phyloP scores from a whole-genome alignment of 2,888 invertebrate species.

The Caradrina clavipalpis region DNA sequence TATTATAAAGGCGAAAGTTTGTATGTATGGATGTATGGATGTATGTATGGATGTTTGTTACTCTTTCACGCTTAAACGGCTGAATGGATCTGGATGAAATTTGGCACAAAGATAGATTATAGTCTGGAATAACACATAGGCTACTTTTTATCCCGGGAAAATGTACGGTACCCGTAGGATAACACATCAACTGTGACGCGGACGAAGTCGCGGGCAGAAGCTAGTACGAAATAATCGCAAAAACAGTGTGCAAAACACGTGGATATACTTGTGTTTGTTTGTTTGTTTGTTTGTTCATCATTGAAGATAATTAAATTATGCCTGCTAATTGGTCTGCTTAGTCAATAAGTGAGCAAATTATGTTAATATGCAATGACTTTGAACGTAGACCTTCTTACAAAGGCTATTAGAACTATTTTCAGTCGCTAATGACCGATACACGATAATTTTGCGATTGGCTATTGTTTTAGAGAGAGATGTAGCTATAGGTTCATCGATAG shows the following conservation, averaged over 20 bases:
- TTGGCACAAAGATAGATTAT: too few species aligned
- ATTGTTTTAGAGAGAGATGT: background rate
- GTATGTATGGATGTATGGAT: too few species aligned
- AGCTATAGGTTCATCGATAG: too few species aligned
- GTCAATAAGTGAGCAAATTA: slow-evolving; percentile 20
- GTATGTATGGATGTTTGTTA: too few species aligned
- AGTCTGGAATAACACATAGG: too few species aligned
- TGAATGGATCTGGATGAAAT: too few species aligned
- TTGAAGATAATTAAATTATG: slow-evolving; percentile 15
- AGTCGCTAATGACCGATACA: background rate
- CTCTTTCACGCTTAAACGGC: too few species aligned
- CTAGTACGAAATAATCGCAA: background rate
- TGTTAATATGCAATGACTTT: slow-evolving; percentile 29
- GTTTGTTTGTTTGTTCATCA: slow-evolving; percentile 9
- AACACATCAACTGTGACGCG: too few species aligned
- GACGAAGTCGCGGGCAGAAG: too few species aligned
- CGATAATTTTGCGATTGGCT: background rate
- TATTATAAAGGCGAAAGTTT: too few species aligned
- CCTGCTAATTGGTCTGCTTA: slow-evolving; percentile 20
- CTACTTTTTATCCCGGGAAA: too few species aligned
- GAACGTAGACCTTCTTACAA: slow-evolving; percentile 7
- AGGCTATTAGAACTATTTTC: slow-evolving; percentile 10
- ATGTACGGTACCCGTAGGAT: too few species aligned
- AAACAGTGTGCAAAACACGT: background rate
- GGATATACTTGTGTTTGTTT: background rate